Evolutionary conservation across 2,797 vertebrate species (phyloP).

Genomic region (Sphenodon punctatus): DNA sequence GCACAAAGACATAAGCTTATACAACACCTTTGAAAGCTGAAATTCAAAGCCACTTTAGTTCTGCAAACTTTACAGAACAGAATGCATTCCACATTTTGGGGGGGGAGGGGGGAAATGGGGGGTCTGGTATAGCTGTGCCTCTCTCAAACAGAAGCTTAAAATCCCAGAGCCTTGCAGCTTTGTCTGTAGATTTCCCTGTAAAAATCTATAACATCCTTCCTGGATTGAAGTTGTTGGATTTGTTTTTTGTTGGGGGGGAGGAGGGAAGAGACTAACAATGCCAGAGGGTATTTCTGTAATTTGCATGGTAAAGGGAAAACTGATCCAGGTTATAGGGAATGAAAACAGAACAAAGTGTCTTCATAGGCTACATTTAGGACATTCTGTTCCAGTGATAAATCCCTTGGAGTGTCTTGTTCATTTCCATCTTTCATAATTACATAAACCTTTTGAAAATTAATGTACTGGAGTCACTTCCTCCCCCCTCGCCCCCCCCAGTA

Average conservation of each 20-base stretch:
- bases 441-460: constrained; percentile 14
- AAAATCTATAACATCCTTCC: background rate
- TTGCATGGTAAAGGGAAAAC: background rate
- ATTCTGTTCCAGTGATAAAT: background rate
- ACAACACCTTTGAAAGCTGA: background rate
- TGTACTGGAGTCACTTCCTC: background rate
- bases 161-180: background rate
- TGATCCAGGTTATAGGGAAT: background rate
- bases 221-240: background rate
- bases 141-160: background rate
- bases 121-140: background rate
- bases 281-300: background rate
- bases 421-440: constrained; percentile 19
- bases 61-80: fast-evolving
- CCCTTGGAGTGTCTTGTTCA: background rate
- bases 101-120: too few species aligned
- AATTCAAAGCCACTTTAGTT: background rate
- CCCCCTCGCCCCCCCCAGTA: background rate
- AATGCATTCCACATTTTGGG: fast-evolving
- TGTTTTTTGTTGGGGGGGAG: too few species aligned
- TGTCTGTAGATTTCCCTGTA: background rate
- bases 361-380: background rate
- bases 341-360: background rate
- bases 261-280: fast-evolving
- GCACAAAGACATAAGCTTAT: fast-evolving